phyloP scores from a whole-genome alignment of 1,140 invertebrate species.

The Parasteatoda tepidariorum region DNA sequence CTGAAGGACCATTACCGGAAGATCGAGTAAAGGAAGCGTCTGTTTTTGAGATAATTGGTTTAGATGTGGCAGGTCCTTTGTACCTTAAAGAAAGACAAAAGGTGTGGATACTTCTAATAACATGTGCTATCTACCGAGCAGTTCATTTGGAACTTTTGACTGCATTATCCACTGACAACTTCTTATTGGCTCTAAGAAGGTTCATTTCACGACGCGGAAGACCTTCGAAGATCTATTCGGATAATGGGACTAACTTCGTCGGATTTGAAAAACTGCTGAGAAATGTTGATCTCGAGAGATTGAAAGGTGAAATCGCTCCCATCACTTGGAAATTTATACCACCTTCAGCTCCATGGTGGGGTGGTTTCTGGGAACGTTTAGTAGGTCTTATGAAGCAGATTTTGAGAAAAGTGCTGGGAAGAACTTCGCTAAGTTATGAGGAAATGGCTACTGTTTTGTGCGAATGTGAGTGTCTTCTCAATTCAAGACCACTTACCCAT shows the following conservation, averaged over 20 bases:
- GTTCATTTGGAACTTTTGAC: no score
- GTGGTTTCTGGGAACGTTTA: constrained; percentile 22
- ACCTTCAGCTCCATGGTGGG: neutral
- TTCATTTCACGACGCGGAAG: constrained; percentile 66
- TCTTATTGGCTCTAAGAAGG: constrained; percentile 67
- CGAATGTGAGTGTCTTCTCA: constrained; percentile 42
- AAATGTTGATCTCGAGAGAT: neutral
- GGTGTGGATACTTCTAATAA: no score
- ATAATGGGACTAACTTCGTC: constrained; percentile 59
- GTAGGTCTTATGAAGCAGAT: neutral
- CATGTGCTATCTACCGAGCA: no score
- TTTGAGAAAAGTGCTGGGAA: neutral
- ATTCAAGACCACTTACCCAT: constrained; percentile 58
- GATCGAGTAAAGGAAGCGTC: constrained; percentile 63
- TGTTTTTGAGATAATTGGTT: constrained; percentile 65
- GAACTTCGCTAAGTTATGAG: constrained; percentile 35
- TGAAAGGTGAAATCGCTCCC: neutral
- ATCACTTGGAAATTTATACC: constrained; percentile 7
- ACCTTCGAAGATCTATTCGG: constrained; percentile 31
- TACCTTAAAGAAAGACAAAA: constrained; percentile 60
- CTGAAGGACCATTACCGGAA: constrained; percentile 57
- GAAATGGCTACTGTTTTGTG: constrained; percentile 54
- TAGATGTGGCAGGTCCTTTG: constrained; percentile 67
- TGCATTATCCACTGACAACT: constrained; percentile 66
- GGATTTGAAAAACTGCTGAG: constrained; percentile 54